Base-by-base conservation (phyloP, 1,140 invertebrate genomes). In the Cotesia typhae region DNA sequence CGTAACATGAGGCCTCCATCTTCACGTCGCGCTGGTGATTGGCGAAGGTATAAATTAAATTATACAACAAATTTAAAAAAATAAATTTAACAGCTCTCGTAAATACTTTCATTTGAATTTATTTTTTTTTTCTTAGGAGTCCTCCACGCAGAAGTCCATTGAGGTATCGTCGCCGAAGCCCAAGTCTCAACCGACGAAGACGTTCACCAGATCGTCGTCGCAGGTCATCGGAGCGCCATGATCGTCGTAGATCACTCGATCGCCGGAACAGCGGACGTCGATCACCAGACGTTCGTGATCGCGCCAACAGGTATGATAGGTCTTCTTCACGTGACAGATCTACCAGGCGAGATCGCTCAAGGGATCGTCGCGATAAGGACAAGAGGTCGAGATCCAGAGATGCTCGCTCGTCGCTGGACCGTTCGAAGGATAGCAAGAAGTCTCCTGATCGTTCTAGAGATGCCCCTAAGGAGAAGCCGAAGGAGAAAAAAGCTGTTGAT, bases 201-300 rank as follows among this genome's bases (percentile, higher is more conserved):
- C 83, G 86, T 20, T 85, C 85, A 0, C 64, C 82, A 9, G 85
- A 87, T 55, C 84, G 83, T 57, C 75, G 86, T 17, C 82, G 84
- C 14, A 75, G 84, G 57, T 86, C 86, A 1, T 82, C 86, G 0
- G 85, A 87, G 55, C 78, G 84, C 28, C 79, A 81, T 4, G 84
- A 86, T 53, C 76, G 84, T 38, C 82, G 83, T 38, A 79, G 83
- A 64, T 82, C 83, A 1, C 78, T 79, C 0, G 83, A 85, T 70
- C 82, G 76, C 65, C 83, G 84, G 9, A 83, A 83, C 55, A 85
- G 81, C 82, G 84, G 89, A 76, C 88, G 90, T 74, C 88, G 88
- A 74, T 90, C 90, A 55, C 84, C 89, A 55, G 83, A 84, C 12
- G 77, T 52, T 63, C 81, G 78, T 64, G 83, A 84, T 55, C 77